Evolutionary conservation across 2,113 vertebrate species (phyloP), one percentile per base, ranked within the genome.

Genomic region (Gallinago jamesoni): DNA sequence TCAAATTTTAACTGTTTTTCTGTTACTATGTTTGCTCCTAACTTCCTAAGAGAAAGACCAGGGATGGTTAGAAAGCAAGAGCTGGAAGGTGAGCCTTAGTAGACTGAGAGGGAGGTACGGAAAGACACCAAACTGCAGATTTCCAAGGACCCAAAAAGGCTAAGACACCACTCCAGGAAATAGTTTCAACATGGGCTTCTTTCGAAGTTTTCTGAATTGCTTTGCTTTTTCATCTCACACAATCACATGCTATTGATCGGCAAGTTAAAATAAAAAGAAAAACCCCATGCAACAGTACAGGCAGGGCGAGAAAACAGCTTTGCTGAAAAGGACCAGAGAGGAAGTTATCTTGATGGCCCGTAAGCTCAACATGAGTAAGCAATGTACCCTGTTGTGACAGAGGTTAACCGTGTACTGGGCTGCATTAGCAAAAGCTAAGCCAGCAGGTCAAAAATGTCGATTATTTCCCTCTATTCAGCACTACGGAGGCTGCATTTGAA

Each of bases 401-500:
- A 94, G 89, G 67, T 81, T 82, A 84, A 64, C 74, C 74, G 48
- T 4, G 10, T n/a, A 78, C 62, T 4, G n/a, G 31, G 66, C 77
- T 91, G 73, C 77, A 95, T 66, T 72, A 87, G 74, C 87, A 93
- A 94, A 93, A 95, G 30, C 60, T 72, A 75, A 89, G 84, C 48
- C 84, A 96, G 77, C 81, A 79, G 57, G 67, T 93, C 81, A 94
- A 72, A 27, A 39, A 72, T 89, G 77, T 66, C 1, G 0, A 85
- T 94, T 93, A 64, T 93, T 93, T 84, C 27, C 62, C 77, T 89
- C 89, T 87, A 82, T 84, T 94, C 93, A 96, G 93, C 81, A 62
- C 62, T 68, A 72, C 18, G 57, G 66, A 94, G n/a, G 53, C 62
- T 57, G 56, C 57, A 73, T 72, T 64, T 94, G 48, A 96, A 96